Evolutionary conservation across 2,888 invertebrate species (phyloP).

Genomic region (Orthosia gothica): DNA sequence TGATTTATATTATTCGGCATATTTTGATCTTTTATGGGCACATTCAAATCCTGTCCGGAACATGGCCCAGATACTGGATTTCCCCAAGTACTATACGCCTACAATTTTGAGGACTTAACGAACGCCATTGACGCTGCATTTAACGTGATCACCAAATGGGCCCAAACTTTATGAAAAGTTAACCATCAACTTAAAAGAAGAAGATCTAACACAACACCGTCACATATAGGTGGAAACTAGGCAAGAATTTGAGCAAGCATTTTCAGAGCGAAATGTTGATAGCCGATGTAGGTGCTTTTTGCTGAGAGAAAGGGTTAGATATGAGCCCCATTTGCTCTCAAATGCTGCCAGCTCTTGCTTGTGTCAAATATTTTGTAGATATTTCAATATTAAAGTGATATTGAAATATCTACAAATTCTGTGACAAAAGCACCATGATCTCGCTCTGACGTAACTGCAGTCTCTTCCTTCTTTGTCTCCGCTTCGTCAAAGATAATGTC

Average conservation of each 20-base stretch:
- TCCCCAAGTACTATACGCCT: neutral
- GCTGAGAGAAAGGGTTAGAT: too few species aligned
- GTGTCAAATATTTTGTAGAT: neutral
- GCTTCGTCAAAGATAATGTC: slow-evolving; percentile 10
- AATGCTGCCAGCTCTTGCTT: too few species aligned
- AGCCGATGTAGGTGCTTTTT: too few species aligned
- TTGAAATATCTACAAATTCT: neutral
- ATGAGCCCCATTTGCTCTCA: too few species aligned
- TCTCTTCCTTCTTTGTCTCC: slow-evolving; percentile 38
- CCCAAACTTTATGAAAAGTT: neutral
- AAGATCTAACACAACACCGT: neutral
- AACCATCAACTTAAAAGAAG: neutral
- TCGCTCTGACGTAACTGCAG: slow-evolving; percentile 7
- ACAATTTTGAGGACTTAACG: neutral
- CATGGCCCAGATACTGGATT: neutral
- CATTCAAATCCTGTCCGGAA: neutral
- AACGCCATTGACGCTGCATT: neutral
- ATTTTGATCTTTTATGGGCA: neutral
- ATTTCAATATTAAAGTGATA: neutral
- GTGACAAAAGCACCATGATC: neutral
- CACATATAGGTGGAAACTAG: too few species aligned
- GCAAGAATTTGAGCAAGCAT: too few species aligned
- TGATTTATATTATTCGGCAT: neutral
- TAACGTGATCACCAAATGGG: neutral
- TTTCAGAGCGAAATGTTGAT: too few species aligned